Evolutionary conservation across 2,113 vertebrate species (phyloP), one percentile per base, ranked within the genome.

Genomic region (Forbesichthys papilliferus): DNA sequence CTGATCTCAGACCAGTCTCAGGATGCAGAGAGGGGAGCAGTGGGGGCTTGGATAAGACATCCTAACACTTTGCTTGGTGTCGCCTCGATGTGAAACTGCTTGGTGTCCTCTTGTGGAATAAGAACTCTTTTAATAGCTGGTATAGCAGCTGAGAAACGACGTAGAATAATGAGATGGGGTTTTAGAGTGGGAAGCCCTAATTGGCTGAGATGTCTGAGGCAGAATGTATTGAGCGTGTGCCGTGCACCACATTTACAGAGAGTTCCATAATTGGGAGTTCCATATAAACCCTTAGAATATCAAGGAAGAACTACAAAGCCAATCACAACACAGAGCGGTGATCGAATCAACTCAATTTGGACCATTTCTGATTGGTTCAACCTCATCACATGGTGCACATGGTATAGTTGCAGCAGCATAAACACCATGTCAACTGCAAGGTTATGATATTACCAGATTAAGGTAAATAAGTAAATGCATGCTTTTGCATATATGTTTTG

Each of bases 1-100:
- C 69, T 97, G 94, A 96, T 67, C 56, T 61, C 56, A 59, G 66
- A 58, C 33, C 48, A 63, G 59, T 48, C 36, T 61, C 4, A 47
- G 36, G 51, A 59, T 33, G 78, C 46, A 20, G 20, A 59, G 20
- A 42, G 51, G 49, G 10, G 54, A 49, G 18, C 54, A 10, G 11
- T 18, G 55, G 27, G 55, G 27, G 27, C 18, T 20, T 54, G 12
- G 46, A 18, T 51, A 11, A 14, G 20, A 60, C 13, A 66, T 36
- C 56, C 34, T 27, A 27, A 27, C 27, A 27, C 27, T 58, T 13
- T 51, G 20, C 16, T 68, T 62, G 58, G 56, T 69, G 59, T 66
- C 75, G 61, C 71, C 49, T 78, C 64, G 52, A 20, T 20, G 57
- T 42, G 33, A 77, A 75, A 14, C 49, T 52, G 49, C 49, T 52